Evolutionary conservation across 1,140 invertebrate genomes (phyloP), one percentile per base, ranked within the genome.

Genomic region (Halesus radiatus): DNA sequence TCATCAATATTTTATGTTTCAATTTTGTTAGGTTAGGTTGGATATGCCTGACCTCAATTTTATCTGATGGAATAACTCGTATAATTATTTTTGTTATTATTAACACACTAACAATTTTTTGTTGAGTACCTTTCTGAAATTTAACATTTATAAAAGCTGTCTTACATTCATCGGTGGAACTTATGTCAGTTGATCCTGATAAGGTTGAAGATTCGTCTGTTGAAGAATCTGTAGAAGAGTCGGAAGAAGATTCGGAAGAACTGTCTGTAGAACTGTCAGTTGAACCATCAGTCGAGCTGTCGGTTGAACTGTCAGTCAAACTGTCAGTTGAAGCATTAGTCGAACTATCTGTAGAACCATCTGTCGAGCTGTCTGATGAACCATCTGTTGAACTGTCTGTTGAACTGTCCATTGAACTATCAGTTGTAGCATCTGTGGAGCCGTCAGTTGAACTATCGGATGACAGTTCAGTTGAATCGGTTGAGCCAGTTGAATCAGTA

Each of bases 171-270:
- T 72, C 68, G 6, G 68, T 72, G 6, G 68, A 53, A 26, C 45
- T 72, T 4, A 18, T 66, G 6, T 45, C 56, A 22, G 64, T 68
- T 77, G 66, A 73, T 32, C 80, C 81, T n/a, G 76, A 16, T 16
- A 72, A 54, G 23, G 29, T 32, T 15, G 58, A 72, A 54, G 73
- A 68, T 18, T 60, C 56, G 1, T 22, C 64, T 68, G 15, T 29
- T 29, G 26, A 26, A 8, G 26, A 23, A 37, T 68, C 64, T 37
- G 64, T 18, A 68, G 29, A 68, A 10, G 80, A 50, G 22, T 32
- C 62, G 29, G 22, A 29, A n/a, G 62, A 66, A 15, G 23, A n/a
- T 15, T 26, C 58, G 2, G 58, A 20, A 20, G 58, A 62, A 22
- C 60, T 64, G 60, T 64, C 60, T 23, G 60, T 64, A 16, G 60